These are phyloP conservation scores for Rhyacophila brunnea DNA, from an alignment of 1,140 invertebrate genomes.

Conservation along the genomic window DNA sequence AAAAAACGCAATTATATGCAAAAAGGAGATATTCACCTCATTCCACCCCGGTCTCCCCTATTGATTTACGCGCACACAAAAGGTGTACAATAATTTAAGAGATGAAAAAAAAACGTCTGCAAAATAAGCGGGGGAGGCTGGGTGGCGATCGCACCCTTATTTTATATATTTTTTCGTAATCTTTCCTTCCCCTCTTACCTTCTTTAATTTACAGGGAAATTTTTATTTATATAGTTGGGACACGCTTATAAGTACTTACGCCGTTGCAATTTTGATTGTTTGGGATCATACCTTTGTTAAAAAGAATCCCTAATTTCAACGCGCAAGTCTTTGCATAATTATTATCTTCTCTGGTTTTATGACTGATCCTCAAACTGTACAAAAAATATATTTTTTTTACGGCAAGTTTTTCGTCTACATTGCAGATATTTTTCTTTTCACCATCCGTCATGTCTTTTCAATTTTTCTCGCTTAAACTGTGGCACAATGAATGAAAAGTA, in stretches of 20 bases:
- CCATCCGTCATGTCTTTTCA: no score
- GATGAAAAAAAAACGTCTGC: conserved; percentile 25
- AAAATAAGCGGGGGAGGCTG: conserved; percentile 15
- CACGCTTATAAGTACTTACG: conserved; percentile 7
- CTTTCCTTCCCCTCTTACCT: conserved; percentile 44
- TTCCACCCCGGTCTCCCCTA: conserved; percentile 28
- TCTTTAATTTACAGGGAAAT: conserved; percentile 54
- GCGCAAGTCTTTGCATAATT: conserved; percentile 14
- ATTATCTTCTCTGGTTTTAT: conserved; percentile 13
- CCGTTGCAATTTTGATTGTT: conserved; percentile 28
- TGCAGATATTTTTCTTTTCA: no score
- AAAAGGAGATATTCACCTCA: conserved; percentile 24
- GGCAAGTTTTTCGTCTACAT: no score
- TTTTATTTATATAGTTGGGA: conserved; percentile 36
- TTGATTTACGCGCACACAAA: conserved; percentile 36
- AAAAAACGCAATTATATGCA: conserved; percentile 38
- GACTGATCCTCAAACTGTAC: no score
- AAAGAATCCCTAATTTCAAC: conserved; percentile 7
- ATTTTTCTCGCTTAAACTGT: no score
- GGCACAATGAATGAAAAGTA: no score
- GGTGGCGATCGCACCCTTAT: conserved; percentile 41
- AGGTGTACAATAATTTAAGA: conserved; percentile 37
- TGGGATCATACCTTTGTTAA: neutral
- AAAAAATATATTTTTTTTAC: no score
- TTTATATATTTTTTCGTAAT: conserved; percentile 42